Base-by-base conservation (phyloP, 2,888 invertebrate genomes). In the Clostera curtula region DNA sequence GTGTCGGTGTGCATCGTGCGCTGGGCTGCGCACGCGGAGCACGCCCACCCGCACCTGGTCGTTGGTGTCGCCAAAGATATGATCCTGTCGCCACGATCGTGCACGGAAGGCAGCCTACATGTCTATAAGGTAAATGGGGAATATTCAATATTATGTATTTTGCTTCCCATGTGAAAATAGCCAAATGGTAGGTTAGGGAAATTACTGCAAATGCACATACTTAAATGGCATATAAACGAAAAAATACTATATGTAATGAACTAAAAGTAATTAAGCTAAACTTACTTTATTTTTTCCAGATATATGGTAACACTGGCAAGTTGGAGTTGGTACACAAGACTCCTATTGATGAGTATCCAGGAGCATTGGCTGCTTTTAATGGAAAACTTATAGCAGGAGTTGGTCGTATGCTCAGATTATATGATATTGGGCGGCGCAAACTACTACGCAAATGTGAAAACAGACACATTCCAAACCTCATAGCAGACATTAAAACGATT, bases 391-490 rank as follows among this genome's bases (percentile, higher is more conserved):
- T 99, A 12, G 94, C 96, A 0, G 98, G 98, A 1, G 93, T 98
- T 7, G 99, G 98, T 0, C 89, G 92, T 36, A 92, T 94, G 86
- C 77, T 99, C 12, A 85, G 98, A 27, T 87, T 99, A 17, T 99
- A 99, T 65, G 98, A 99, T 63, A 88, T 98, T 56, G 99, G 99
- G 3, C 50, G 73, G 39, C 95, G 98, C 70, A 99, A 99, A 71
- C 80, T 99, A 31, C 74, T 99, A 22, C 87, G 98, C 27, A 99
- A 99, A 82, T 98, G 98, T 79, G 99, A 99, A 77, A 99, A 99
- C 56, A 74, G 88, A 89, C 97, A 98, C 83, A 93, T 99, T 74
- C 98, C 98, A 7, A 96, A 98, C 68, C 90, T 93, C 42, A 95
- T 99, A 43, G 93, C 95, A 0, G 94, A 94, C 47, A 94, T 99